Percentiles rank a stretch among this genome's conserved stretches.
phyloP scores from a whole-genome alignment of 1,140 invertebrate species.

The Batillaria attramentaria region DNA sequence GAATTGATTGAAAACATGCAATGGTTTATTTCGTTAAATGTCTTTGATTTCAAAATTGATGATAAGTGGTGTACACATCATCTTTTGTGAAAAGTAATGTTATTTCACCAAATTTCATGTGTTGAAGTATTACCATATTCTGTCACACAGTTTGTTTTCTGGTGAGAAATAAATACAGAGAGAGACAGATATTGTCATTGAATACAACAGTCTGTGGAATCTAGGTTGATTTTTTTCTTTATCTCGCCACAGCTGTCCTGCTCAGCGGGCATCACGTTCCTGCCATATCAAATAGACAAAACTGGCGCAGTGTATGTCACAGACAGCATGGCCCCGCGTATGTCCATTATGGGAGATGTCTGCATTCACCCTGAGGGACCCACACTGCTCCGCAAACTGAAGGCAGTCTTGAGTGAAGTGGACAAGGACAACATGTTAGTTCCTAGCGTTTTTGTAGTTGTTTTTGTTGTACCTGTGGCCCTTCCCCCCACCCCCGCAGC shows the following conservation, averaged over 20 bases:
- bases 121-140: neutral
- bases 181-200: neutral
- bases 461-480: no score
- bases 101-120: neutral
- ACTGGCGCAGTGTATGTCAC: conserved; percentile 82
- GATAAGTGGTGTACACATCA: neutral
- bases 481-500: no score
- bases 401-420: conserved; percentile 74
- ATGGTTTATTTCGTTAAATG: neutral
- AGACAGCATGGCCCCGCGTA: conserved; percentile 70
- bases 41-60: neutral
- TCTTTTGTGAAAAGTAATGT: neutral
- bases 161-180: neutral
- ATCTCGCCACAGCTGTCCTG: conserved; percentile 82
- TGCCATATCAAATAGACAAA: conserved; percentile 86
- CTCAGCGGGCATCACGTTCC: conserved; percentile 85
- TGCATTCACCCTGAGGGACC: conserved; percentile 75
- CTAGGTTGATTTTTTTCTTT: neutral
- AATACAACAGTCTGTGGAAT: neutral
- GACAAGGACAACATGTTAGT: conserved; percentile 65
- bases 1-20: neutral
- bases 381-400: conserved; percentile 81
- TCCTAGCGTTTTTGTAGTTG: no score
- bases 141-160: neutral
- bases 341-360: conserved; percentile 42